A percentile compares a stretch with the other conserved stretches of the same genome.
Conservation (phyloP, 1,140 invertebrate genomes). For the Drosophila baimaii region DNA sequence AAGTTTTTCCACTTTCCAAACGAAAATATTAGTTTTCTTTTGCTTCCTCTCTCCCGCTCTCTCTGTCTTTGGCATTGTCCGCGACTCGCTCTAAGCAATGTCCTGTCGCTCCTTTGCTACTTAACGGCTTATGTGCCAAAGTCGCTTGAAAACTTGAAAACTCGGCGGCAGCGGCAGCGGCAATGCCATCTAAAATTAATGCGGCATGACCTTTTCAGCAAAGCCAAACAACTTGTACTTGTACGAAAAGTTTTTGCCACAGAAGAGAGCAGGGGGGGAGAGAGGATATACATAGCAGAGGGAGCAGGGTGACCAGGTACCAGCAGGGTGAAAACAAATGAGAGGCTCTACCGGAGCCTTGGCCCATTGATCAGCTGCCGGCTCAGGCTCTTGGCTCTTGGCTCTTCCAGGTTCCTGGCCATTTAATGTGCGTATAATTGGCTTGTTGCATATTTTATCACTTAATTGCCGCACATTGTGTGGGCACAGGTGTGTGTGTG, state of each 20-base stretch:
- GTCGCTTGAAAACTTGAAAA: conserved; percentile 56
- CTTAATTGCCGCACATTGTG: conserved; percentile 62
- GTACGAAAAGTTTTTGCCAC: conserved; percentile 53
- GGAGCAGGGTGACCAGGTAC: background rate
- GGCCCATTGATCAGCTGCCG: conserved; percentile 39
- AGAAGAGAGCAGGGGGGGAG: conserved; percentile 5
- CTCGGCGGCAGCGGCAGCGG: conserved; percentile 27
- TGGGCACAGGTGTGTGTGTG: background rate
- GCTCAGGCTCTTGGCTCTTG: background rate
- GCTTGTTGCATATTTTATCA: conserved; percentile 75
- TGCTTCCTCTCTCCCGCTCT: background rate
- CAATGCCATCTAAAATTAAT: conserved; percentile 75
- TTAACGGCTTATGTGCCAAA: conserved; percentile 71
- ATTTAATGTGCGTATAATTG: conserved; percentile 79
- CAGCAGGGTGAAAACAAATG: conserved; percentile 18
- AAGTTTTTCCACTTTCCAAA: conserved; percentile 10
- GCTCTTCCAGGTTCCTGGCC: conserved; percentile 26
- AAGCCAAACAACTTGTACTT: conserved; percentile 69
- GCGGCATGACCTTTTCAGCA: conserved; percentile 59
- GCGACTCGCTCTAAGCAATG: conserved; percentile 7
- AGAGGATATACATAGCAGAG: too few species aligned
- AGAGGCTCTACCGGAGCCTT: conserved; percentile 6
- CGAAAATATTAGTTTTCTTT: conserved; percentile 12
- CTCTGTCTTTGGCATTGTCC: background rate
- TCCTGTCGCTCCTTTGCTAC: conserved; percentile 22